Evolutionary conservation across 1,140 invertebrate species (phyloP).

Genomic region (Sycobia sp.): DNA sequence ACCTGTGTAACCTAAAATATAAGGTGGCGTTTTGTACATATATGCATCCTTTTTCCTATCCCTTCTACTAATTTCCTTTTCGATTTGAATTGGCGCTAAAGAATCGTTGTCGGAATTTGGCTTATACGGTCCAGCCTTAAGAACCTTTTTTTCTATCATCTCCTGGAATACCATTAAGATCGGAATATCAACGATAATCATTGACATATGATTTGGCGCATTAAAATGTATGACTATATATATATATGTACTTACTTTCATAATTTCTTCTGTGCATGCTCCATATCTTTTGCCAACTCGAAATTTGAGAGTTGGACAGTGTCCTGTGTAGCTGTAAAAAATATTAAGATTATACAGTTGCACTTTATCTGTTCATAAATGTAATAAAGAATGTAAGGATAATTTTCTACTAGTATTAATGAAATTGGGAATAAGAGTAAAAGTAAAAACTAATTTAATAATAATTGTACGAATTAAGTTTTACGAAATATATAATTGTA

Average conservation of each 20-base stretch:
- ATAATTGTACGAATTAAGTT: too few relatives aligned
- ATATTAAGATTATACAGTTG: not conserved
- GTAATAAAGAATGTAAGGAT: too few relatives aligned
- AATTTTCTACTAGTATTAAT: too few relatives aligned
- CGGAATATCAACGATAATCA: not conserved
- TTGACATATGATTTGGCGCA: conserved; percentile 1
- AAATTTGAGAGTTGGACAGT: conserved; percentile 75
- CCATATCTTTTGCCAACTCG: conserved; percentile 74
- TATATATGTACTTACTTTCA: conserved; percentile 58
- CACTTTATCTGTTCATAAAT: not conserved
- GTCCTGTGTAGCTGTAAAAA: conserved; percentile 71
- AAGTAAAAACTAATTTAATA: too few relatives aligned
- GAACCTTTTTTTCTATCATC: conserved; percentile 57
- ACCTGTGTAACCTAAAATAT: conserved; percentile 74
- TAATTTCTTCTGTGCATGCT: conserved; percentile 71
- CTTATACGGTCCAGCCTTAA: conserved; percentile 55
- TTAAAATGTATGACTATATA: conserved; percentile 2
- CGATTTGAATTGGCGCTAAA: conserved; percentile 36
- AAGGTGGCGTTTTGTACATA: conserved; percentile 60
- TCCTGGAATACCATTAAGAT: conserved; percentile 48
- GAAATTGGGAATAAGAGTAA: too few relatives aligned
- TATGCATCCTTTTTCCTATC: conserved; percentile 55
- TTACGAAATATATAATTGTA: too few relatives aligned
- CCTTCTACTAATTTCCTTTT: conserved; percentile 50
- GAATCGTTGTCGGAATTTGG: conserved; percentile 46